phyloP scores from a whole-genome alignment of 2,113 vertebrate species.

The Orthonyx spaldingii region DNA sequence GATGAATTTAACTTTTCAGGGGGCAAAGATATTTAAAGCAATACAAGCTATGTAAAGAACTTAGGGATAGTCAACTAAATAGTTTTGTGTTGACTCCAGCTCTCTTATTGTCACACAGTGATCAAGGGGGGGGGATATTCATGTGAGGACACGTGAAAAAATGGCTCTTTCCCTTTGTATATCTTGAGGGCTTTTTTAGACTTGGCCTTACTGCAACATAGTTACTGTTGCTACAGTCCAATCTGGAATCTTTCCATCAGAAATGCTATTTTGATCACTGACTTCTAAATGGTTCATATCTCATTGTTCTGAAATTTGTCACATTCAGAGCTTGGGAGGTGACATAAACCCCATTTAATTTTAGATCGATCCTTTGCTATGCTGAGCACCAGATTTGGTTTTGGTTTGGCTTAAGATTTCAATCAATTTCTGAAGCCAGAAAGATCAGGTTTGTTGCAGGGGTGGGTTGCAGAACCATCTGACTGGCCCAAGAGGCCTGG shows the following conservation, averaged over 20 bases:
- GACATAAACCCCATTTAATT: not conserved
- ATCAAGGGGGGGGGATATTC: not conserved
- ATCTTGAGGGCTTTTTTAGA: conserved; percentile 34
- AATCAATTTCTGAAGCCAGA: not conserved
- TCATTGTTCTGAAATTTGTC: conserved; percentile 33
- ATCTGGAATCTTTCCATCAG: conserved; percentile 35
- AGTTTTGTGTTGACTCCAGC: conserved; percentile 40
- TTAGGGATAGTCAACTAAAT: not conserved
- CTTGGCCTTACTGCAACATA: conserved; percentile 3
- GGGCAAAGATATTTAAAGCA: conserved; percentile 50
- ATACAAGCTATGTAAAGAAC: conserved; percentile 24
- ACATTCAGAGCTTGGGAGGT: not conserved
- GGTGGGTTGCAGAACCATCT: not conserved
- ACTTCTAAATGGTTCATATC: not conserved
- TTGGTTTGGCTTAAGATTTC: not conserved
- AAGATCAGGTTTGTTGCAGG: not conserved
- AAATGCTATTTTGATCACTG: conserved; percentile 27
- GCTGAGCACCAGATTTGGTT: not conserved
- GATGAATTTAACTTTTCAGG: conserved; percentile 27
- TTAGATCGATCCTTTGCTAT: not conserved
- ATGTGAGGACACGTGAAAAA: not conserved
- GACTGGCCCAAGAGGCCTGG: not conserved
- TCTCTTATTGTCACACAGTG: not conserved
- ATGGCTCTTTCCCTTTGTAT: not conserved
- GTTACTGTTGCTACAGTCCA: conserved; percentile 32